Evolutionary conservation across 2,888 invertebrate genomes (phyloP).

Genomic region (Pseudanteris insignis): DNA sequence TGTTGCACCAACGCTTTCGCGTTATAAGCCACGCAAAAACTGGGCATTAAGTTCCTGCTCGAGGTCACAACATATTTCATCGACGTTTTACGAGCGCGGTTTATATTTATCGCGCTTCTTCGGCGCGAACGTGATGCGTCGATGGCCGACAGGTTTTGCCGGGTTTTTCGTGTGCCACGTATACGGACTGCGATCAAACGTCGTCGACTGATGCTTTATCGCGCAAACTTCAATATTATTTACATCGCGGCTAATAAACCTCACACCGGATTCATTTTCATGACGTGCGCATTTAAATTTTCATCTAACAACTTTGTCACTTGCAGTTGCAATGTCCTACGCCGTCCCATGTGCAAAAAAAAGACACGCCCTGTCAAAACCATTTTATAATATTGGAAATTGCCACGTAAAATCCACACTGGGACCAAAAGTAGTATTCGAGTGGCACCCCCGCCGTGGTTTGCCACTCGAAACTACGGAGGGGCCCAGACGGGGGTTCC

Average conservation of each 20-base stretch:
- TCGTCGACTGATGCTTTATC: constrained; percentile 28
- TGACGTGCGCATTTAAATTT: constrained; percentile 20
- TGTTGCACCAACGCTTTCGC: constrained; percentile 46
- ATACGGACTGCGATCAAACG: constrained; percentile 19
- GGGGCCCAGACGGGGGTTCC: no score
- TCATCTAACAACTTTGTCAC: constrained; percentile 25
- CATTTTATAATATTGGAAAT: no score
- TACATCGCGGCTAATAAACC: constrained; percentile 32
- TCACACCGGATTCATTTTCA: constrained; percentile 8
- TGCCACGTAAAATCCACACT: no score
- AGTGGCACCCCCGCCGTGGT: no score
- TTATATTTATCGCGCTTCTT: constrained; percentile 40
- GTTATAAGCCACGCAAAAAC: constrained; percentile 48
- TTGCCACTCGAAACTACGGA: no score
- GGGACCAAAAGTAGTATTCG: no score
- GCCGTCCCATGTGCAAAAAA: no score
- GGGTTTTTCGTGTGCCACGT: constrained; percentile 11
- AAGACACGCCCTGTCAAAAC: no score
- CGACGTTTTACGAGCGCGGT: constrained; percentile 30
- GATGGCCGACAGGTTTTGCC: constrained; percentile 23
- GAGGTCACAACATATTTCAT: constrained; percentile 49
- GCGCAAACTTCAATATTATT: constrained; percentile 26
- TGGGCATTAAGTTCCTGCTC: constrained; percentile 47
- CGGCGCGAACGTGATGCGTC: constrained; percentile 29
- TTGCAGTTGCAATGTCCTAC: no score